Percentiles rank a stretch among this genome's conserved stretches.
phyloP scores from a whole-genome alignment of 1,140 invertebrate genomes.

The Drosophila mayri region DNA sequence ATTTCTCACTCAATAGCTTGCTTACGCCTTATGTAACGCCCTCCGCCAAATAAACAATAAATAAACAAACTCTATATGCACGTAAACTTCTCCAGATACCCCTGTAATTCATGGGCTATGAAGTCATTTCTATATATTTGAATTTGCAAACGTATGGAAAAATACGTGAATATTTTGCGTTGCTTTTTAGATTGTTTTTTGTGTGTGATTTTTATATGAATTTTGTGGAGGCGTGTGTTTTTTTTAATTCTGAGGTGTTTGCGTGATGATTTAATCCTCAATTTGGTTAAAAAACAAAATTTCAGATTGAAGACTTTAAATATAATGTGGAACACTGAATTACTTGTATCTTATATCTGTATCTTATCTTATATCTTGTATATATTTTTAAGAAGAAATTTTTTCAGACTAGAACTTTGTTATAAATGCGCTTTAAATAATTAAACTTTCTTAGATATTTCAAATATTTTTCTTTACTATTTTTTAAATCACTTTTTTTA shows the following conservation, averaged over 20 bases:
- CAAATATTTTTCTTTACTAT: background rate
- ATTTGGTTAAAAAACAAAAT: background rate
- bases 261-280: constrained; percentile 11
- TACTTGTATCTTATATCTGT: background rate
- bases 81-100: constrained; percentile 20
- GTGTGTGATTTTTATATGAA: constrained; percentile 3
- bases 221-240: constrained; percentile 14
- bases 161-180: constrained; percentile 51
- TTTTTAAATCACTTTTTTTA: background rate
- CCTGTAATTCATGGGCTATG: constrained; percentile 34
- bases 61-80: constrained; percentile 9
- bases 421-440: background rate
- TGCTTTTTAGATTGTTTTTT: constrained; percentile 6
- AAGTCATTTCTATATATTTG: constrained; percentile 50
- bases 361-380: too few relatives aligned
- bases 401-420: background rate
- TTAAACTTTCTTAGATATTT: background rate
- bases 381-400: background rate
- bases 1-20: constrained; percentile 9
- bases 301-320: background rate
- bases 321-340: background rate
- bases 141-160: constrained; percentile 8
- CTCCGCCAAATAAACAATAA: constrained; percentile 28
- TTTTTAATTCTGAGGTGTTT: background rate
- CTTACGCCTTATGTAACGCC: constrained; percentile 57